Percentiles rank a stretch among this genome's conserved stretches.
Evolutionary conservation across 2,113 vertebrate species (phyloP).

Genomic region (Coturnix japonica): DNA sequence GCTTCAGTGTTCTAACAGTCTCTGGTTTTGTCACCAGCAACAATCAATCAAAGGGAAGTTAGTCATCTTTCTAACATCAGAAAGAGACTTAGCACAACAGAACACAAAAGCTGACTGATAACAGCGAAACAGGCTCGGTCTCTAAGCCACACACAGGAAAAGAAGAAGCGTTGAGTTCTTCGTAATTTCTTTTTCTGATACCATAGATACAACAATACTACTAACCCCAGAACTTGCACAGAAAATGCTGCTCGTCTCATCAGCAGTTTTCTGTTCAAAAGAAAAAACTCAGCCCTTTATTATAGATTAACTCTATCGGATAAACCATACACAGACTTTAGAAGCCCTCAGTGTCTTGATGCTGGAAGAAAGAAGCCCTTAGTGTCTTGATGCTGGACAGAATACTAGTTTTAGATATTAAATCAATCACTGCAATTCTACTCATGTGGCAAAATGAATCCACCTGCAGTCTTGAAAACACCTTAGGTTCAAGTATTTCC

Average conservation of each 20-base stretch:
- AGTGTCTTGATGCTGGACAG: too few relatives aligned
- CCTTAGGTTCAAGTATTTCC: not conserved
- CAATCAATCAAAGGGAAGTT: not conserved
- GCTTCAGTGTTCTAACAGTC: not conserved
- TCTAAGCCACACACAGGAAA: constrained; percentile 36
- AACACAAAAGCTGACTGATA: not conserved
- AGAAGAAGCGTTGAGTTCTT: not conserved
- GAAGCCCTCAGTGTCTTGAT: not conserved
- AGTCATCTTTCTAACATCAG: not conserved
- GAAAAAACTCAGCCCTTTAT: not conserved
- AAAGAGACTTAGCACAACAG: not conserved
- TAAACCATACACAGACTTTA: accelerated
- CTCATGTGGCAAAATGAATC: not conserved
- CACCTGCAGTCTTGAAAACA: not conserved
- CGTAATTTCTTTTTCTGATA: not conserved
- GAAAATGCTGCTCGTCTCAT: not conserved
- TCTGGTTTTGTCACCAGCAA: not conserved
- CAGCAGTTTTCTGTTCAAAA: not conserved
- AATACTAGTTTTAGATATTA: accelerated
- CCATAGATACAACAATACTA: not conserved
- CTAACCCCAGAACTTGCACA: not conserved
- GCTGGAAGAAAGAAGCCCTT: not conserved
- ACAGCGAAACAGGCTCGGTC: not conserved
- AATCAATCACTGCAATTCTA: not conserved
- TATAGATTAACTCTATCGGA: not conserved